Base-by-base conservation (phyloP, 2,888 invertebrate genomes). In the Chromoteleia sp. region DNA sequence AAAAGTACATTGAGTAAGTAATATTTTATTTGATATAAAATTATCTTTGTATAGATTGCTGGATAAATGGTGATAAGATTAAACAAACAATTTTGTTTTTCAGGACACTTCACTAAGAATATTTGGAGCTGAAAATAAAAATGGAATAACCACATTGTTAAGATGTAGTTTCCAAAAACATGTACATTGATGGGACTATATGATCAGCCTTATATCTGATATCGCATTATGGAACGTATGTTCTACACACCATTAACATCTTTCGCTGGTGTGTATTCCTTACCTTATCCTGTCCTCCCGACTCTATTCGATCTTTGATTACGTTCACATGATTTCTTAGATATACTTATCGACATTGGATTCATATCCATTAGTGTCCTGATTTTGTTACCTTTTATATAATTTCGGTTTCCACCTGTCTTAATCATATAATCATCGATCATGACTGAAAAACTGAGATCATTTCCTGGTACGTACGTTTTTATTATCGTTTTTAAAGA, bases 181-280 rank as follows among this genome's bases (percentile, higher is more conserved):
- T 54, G 45, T 21, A 7, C n/a, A 67, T 48, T 54, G 30, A 61
- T 48, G 61, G 59, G 67, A 76, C 65, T 41, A 30, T 50, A 41
- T 52, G 65, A 75, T 43, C 52, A 59, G 59, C 50, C 52, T 48
- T 67, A 61, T 61, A 71, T 54, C 75, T 65, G 65, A 71, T 71
- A 81, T 50, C 36, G 30, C 67, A 67, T 67, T 67, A 73, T 76
- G 76, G 76, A 52, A 73, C 71, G 82, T 67, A 84, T 84, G 36
- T 88, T 89, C 56, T 84, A 90, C 58, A 85, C 84, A 48, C 88
- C 91, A 68, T 83, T 91, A 75, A 90, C 88, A 65, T 89, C 89
- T 65, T 91, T 87, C 30, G 84, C 85, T 41, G 88, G 89, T 88
- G 71, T 52, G 84, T 84, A 83, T 45, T 52, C 52, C 50, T 63